Evolutionary conservation across 1,140 invertebrate species (phyloP).

Genomic region (Antheraea pernyi): DNA sequence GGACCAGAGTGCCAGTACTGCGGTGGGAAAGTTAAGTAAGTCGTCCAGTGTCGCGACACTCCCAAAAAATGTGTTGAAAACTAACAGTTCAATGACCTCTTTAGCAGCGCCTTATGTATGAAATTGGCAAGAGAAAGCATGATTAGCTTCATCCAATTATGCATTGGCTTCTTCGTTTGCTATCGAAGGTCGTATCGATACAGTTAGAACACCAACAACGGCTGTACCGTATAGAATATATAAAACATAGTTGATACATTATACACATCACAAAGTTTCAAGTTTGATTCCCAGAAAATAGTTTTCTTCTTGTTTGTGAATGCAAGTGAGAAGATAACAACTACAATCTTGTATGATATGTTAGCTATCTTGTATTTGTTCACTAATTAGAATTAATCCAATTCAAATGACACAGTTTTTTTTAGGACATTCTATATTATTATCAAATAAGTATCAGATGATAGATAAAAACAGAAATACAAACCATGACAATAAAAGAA

Average conservation of each 20-base stretch:
- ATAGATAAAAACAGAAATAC: no score
- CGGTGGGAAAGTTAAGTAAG: conserved; percentile 94
- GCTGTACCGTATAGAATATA: neutral
- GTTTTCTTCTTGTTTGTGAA: no score
- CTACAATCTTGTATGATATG: no score
- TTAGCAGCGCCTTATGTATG: conserved; percentile 51
- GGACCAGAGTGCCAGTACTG: conserved; percentile 93
- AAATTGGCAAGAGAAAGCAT: conserved; percentile 62
- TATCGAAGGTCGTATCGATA: conserved; percentile 47
- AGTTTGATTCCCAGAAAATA: no score
- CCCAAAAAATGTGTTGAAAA: conserved; percentile 13
- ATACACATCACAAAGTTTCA: neutral
- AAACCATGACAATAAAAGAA: no score
- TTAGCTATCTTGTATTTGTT: no score
- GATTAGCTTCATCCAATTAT: conserved; percentile 72
- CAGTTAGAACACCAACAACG: neutral
- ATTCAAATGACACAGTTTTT: no score
- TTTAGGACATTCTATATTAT: no score
- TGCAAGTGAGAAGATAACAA: no score
- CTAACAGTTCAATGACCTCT: conserved; percentile 67
- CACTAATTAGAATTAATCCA: no score
- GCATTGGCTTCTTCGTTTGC: conserved; percentile 62
- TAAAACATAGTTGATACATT: neutral
- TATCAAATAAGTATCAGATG: no score
- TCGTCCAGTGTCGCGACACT: conserved; percentile 22